Base-by-base conservation (phyloP, 2,888 invertebrate genomes). In the Agapetus fuscipes region DNA sequence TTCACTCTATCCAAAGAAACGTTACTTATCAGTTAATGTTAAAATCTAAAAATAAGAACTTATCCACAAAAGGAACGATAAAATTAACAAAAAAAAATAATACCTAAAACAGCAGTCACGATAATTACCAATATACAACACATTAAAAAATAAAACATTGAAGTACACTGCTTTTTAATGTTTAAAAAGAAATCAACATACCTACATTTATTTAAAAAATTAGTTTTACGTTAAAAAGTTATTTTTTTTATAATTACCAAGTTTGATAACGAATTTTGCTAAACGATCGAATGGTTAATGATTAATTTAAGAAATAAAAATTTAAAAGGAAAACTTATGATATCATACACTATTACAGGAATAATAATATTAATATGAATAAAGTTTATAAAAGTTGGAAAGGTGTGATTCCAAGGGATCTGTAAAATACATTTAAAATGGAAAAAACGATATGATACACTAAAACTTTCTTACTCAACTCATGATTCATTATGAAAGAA, bases 31-130 rank as follows among this genome's bases (percentile, higher is more conserved):
- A n/a, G n/a, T n/a, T n/a, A n/a, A n/a, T n/a, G n/a, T n/a, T 30
- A 34, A 34, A 43, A 26, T 20, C 38, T 43, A 43, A 34, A 30
- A n/a, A n/a, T n/a, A n/a, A 38, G 33, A 34, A 43, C 35, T 41
- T 46, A 41, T 46, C 20, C 43, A 43, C 41, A 41, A 46, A 46
- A 46, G 43, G 46, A 46, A 46, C 46, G 30, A 32, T 43, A 43
- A 46, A 41, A 30, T 20, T 30, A 26, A 43, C 25, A 31, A 11
- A 25, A 29, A 34, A 26, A 39, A 30, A 39, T 26, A 35, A 42
- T 42, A 43, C 37, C 39, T 42, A 41, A 41, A 33, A 17, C 30
- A 37, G 39, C 39, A 37, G 42, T 42, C 42, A 42, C 42, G 31
- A 46, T 39, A 41, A 42, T 41, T 40, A 30, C 33, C 36, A 34